Conservation (phyloP, 1,140 invertebrate species). For the Eriosoma lanigerum region DNA sequence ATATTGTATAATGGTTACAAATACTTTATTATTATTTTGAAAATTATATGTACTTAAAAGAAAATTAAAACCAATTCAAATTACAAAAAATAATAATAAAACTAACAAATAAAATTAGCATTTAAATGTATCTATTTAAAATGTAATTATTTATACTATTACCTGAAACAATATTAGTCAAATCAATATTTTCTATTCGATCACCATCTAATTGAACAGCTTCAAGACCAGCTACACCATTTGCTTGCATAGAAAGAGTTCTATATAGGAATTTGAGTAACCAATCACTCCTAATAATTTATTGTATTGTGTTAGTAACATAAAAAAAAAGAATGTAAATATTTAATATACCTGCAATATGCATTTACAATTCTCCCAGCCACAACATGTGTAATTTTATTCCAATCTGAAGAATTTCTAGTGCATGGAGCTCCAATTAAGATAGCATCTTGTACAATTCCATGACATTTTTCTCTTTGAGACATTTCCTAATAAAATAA, state of each 20-base stretch:
- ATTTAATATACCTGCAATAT: slow-evolving; percentile 63
- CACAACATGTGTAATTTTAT: slow-evolving; percentile 63
- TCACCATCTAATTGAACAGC: slow-evolving; percentile 63
- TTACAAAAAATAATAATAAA: no score
- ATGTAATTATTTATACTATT: slow-evolving; percentile 55
- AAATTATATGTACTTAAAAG: no score
- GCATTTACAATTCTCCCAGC: slow-evolving; percentile 70
- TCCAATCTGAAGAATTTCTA: slow-evolving; percentile 63
- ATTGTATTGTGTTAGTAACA: not conserved
- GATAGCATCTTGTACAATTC: slow-evolving; percentile 72
- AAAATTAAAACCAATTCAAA: no score
- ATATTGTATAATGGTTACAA: no score
- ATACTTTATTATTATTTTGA: no score
- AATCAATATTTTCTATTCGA: slow-evolving; percentile 66
- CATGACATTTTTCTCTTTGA: slow-evolving; percentile 62
- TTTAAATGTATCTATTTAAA: no score
- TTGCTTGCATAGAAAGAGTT: slow-evolving; percentile 63
- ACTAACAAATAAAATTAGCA: no score
- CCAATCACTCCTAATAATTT: slow-evolving; percentile 64
- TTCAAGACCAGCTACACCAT: slow-evolving; percentile 67
- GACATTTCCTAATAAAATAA: slow-evolving; percentile 58
- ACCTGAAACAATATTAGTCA: slow-evolving; percentile 63
- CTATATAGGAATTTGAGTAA: slow-evolving; percentile 70
- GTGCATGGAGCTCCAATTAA: slow-evolving; percentile 71
- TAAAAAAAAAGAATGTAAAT: not conserved